Evolutionary conservation across 2,888 invertebrate species (phyloP), one percentile per base, ranked within the genome.

Genomic region (Diabrotica balteata): DNA sequence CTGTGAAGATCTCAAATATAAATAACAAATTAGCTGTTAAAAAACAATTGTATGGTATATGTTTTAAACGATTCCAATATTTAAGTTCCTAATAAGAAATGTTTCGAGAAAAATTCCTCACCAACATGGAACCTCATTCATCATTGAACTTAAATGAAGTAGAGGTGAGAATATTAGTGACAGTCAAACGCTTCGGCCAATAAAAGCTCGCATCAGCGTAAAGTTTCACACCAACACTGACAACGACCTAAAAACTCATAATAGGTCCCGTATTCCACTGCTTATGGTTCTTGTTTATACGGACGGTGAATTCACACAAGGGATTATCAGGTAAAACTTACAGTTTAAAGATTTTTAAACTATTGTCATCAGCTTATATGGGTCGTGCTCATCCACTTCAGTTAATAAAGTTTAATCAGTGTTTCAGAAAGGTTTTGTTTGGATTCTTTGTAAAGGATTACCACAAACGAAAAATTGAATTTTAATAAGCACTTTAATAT

Each of bases 141-240:
- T 57, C 11, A 11, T 57, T 43, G 59, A 62, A 55, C 59, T 45
- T 42, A 62, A 64, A 70, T 67, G 61, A 70, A 53, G 60, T 72
- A 75, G 73, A 73, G 72, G 72, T 74, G 73, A 73, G 72, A 72
- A 75, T 61, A 76, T 76, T 75, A 73, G 61, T 67, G 67, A 71
- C 72, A 72, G 71, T 68, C 66, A 64, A 70, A 73, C 72, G 77
- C 76, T 62, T 73, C 73, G 57, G 68, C 72, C 71, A 66, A 70
- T 70, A 61, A 68, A 63, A 57, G 61, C 55, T 49, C 67, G 54
- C 61, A 46, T 9, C 54, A 58, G 63, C 68, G 72, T 67, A 63
- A 72, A 71, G 71, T 67, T 73, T 73, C 75, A 74, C 75, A 75
- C 71, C 74, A 70, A 63, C 72, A 68, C 71, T 69, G 68, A 59